A percentile compares a stretch with the other conserved stretches of the same genome.
phyloP scores from a whole-genome alignment of 2,113 vertebrate genomes.

The Pachyramphus minor region DNA sequence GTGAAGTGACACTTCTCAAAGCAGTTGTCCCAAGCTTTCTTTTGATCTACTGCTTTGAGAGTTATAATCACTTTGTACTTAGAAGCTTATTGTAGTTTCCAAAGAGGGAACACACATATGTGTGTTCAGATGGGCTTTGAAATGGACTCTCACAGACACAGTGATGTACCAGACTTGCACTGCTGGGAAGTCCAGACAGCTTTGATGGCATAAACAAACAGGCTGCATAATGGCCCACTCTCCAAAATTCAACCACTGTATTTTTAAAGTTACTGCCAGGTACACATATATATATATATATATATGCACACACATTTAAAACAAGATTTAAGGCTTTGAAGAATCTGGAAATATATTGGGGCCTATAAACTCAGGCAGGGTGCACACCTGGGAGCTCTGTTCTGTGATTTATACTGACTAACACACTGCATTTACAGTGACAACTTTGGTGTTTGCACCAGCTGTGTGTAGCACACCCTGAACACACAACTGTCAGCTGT shows the following conservation, averaged over 20 bases:
- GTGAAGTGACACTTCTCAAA: background rate
- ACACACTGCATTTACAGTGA: background rate
- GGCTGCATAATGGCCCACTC: background rate
- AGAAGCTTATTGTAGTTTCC: background rate
- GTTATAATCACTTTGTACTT: background rate
- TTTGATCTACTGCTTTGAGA: background rate
- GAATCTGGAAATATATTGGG: background rate
- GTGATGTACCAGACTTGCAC: background rate
- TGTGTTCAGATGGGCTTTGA: background rate
- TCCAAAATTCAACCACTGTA: background rate
- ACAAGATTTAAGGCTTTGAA: background rate
- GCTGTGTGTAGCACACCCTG: background rate
- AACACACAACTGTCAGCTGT: background rate
- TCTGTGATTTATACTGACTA: background rate
- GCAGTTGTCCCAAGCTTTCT: background rate
- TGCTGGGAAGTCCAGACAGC: background rate
- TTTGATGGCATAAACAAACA: background rate
- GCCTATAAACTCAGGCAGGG: background rate
- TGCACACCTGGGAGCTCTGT: background rate
- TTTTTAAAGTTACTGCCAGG: background rate
- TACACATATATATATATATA: too few species aligned
- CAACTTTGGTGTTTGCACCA: background rate
- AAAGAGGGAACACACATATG: background rate
- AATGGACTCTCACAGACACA: accelerated
- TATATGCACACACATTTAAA: background rate